phyloP scores from a whole-genome alignment of 2,113 vertebrate species.

The Strix uralensis region DNA sequence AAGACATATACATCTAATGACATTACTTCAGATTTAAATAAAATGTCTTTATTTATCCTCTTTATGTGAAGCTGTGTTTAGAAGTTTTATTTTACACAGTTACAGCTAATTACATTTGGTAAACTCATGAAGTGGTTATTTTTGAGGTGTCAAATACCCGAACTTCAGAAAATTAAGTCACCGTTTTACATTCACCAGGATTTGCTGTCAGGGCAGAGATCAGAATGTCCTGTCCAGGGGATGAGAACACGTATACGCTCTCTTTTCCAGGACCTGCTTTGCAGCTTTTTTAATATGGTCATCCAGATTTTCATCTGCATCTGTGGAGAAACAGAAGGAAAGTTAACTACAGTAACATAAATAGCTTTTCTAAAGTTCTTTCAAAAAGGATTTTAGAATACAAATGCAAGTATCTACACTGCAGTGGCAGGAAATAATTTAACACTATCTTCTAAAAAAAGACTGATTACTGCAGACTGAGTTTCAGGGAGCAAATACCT shows the following conservation, averaged over 20 bases:
- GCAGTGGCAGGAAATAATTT: background rate
- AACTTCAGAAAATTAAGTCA: background rate
- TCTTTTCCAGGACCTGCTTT: conserved; percentile 82
- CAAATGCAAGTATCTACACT: background rate
- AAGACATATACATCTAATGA: fast-evolving
- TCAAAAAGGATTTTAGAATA: background rate
- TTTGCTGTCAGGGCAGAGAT: background rate
- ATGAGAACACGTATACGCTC: conserved; percentile 87
- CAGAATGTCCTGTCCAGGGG: conserved; percentile 88
- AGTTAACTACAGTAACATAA: background rate
- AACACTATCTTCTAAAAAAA: background rate
- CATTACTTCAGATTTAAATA: background rate
- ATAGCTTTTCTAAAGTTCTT: background rate
- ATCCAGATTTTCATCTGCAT: conserved; percentile 88
- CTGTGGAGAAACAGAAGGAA: conserved; percentile 51
- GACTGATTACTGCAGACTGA: background rate
- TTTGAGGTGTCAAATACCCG: background rate
- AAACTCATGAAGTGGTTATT: background rate
- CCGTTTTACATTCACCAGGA: background rate
- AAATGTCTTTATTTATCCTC: background rate
- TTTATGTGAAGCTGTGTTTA: background rate
- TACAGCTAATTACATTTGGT: background rate
- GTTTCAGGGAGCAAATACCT: background rate
- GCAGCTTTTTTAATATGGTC: conserved; percentile 90
- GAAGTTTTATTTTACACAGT: background rate